Percentiles rank a stretch among this genome's conserved stretches.
Conservation (phyloP, 2,888 invertebrate species). For the Trachelus iudaicus region DNA sequence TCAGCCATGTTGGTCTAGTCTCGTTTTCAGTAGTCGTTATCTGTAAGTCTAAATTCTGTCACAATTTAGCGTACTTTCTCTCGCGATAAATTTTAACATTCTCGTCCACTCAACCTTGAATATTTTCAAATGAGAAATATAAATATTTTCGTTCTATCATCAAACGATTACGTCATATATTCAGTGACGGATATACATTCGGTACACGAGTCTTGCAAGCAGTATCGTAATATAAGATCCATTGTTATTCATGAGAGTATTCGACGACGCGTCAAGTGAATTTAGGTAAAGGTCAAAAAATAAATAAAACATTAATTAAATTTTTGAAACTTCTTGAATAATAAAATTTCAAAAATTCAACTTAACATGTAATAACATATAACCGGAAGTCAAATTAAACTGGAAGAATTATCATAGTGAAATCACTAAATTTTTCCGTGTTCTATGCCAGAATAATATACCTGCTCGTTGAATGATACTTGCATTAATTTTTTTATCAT, state of each 20-base stretch:
- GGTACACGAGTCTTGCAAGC: not conserved
- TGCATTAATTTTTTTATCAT: not conserved
- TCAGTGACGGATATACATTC: not conserved
- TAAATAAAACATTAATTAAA: too few species aligned
- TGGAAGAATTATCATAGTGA: not conserved
- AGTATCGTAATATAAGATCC: not conserved
- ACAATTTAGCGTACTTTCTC: conserved; percentile 6
- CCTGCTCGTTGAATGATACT: not conserved
- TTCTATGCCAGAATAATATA: not conserved
- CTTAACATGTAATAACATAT: not conserved
- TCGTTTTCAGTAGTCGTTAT: conserved; percentile 10
- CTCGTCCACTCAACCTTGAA: conserved; percentile 27
- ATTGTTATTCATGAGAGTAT: conserved; percentile 6
- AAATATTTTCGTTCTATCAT: not conserved
- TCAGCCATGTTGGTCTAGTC: conserved; percentile 18
- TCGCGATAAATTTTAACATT: conserved; percentile 31
- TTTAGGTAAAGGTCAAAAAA: not conserved
- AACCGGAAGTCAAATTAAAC: not conserved
- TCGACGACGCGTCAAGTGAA: not conserved
- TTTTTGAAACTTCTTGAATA: too few species aligned
- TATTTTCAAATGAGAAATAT: not conserved
- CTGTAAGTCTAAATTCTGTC: conserved; percentile 25
- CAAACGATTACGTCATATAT: not conserved
- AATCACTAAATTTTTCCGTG: too few species aligned
- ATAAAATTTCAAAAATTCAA: not conserved